These are phyloP conservation scores for Eucriotettix oculatus DNA, from an alignment of 2,888 invertebrate species.

Conservation along the genomic window DNA sequence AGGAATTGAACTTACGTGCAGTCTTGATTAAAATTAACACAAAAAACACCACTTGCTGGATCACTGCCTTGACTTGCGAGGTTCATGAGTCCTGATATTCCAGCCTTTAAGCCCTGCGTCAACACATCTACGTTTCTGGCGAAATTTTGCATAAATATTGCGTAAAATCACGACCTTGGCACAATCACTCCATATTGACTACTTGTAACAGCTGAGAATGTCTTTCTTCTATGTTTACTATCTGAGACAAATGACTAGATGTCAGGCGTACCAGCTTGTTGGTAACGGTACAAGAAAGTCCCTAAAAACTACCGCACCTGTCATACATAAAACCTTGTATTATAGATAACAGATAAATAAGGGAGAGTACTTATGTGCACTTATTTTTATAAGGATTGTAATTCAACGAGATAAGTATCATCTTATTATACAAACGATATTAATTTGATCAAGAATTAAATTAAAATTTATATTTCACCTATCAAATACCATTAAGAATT, in stretches of 20 bases:
- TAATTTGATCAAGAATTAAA: too few relatives aligned
- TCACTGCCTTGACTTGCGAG: constrained; percentile 62
- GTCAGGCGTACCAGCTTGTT: not conserved
- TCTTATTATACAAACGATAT: too few relatives aligned
- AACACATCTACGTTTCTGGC: constrained; percentile 30
- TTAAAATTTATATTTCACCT: too few relatives aligned
- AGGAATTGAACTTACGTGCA: constrained; percentile 68
- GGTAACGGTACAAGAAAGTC: too few relatives aligned
- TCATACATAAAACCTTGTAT: too few relatives aligned
- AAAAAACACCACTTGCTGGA: constrained; percentile 69
- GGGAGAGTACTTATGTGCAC: too few relatives aligned
- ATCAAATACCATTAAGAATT: too few relatives aligned
- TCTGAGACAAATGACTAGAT: not conserved
- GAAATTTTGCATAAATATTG: constrained; percentile 29
- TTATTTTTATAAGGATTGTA: too few relatives aligned
- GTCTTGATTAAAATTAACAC: constrained; percentile 95
- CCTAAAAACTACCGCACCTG: too few relatives aligned
- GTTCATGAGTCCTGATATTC: constrained; percentile 62
- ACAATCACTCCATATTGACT: constrained; percentile 15
- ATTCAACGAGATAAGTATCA: too few relatives aligned
- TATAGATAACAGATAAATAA: too few relatives aligned
- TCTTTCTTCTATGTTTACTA: constrained; percentile 6
- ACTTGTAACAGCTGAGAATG: constrained; percentile 11
- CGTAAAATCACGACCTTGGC: constrained; percentile 16
- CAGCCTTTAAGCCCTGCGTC: constrained; percentile 30